A percentile compares a stretch with the other conserved stretches of the same genome.
These are phyloP conservation scores for Pristionchus fissidentatus DNA, from an alignment of 2,888 invertebrate genomes.

Conservation along the genomic window DNA sequence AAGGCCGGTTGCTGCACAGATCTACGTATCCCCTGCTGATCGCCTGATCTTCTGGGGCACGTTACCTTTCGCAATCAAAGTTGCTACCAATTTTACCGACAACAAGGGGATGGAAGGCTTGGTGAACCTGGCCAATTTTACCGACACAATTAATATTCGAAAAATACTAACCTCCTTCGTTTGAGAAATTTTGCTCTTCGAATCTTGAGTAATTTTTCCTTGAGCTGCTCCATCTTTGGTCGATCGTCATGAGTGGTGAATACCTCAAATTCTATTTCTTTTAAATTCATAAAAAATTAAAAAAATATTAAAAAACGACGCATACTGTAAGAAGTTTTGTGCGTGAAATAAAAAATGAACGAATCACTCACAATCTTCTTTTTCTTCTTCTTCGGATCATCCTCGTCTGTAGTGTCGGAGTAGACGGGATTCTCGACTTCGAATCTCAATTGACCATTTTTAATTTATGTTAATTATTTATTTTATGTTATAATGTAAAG, in stretches of 20 bases:
- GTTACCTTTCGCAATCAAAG: too few relatives aligned
- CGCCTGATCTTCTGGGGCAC: too few relatives aligned
- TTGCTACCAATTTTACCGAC: too few relatives aligned
- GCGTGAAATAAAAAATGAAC: neutral
- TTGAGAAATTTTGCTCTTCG: conserved; percentile 29
- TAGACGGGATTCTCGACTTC: conserved; percentile 8
- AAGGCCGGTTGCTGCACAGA: too few relatives aligned
- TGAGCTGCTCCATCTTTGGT: conserved; percentile 8
- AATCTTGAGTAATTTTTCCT: conserved; percentile 39
- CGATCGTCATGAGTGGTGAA: conserved; percentile 14
- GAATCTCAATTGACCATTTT: neutral
- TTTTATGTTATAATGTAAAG: neutral
- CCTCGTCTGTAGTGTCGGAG: conserved; percentile 36
- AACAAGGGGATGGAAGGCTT: too few relatives aligned
- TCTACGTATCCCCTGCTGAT: too few relatives aligned
- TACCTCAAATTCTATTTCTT: neutral
- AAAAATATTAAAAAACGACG: too few relatives aligned
- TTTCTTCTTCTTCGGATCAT: conserved; percentile 38
- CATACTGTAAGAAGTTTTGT: too few relatives aligned
- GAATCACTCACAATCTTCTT: conserved; percentile 10
- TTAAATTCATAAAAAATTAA: too few relatives aligned
- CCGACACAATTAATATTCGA: too few relatives aligned
- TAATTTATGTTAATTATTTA: too few relatives aligned
- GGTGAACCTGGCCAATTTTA: too few relatives aligned
- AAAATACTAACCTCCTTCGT: conserved; percentile 18